Conservation (phyloP, 2,888 invertebrate genomes). For the Flabesymbios commensalis region DNA sequence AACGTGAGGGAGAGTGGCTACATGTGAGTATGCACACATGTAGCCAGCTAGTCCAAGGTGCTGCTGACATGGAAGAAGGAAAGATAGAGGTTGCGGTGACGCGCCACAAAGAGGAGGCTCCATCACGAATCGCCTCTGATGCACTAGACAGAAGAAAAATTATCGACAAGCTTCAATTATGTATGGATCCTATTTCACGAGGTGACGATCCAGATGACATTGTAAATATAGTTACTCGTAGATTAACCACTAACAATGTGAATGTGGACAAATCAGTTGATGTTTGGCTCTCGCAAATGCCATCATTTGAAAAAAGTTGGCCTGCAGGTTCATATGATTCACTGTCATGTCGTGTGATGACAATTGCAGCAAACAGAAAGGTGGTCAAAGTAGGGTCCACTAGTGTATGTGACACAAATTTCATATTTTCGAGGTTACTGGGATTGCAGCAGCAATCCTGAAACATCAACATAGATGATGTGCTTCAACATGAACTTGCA, state of each 20-base stretch:
- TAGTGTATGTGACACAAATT: conserved; percentile 5
- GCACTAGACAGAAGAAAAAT: too few species aligned
- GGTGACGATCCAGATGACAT: too few species aligned
- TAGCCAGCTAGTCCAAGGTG: too few species aligned
- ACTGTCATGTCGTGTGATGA: not conserved
- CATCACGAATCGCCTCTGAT: too few species aligned
- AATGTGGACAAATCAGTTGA: not conserved
- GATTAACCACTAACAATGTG: not conserved
- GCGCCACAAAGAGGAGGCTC: too few species aligned
- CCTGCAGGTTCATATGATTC: not conserved
- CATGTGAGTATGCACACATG: too few species aligned
- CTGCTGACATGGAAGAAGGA: too few species aligned
- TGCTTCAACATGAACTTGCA: conserved; percentile 27
- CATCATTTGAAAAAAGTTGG: not conserved
- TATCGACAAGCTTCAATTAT: too few species aligned
- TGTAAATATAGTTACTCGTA: not conserved
- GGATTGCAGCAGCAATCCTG: conserved; percentile 13
- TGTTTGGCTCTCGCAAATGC: not conserved
- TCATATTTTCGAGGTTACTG: conserved; percentile 16
- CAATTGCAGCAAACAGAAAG: not conserved
- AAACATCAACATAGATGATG: conserved; percentile 12
- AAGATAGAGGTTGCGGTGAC: too few species aligned
- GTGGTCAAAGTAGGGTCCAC: not conserved
- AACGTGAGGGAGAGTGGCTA: too few species aligned
- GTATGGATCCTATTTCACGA: too few species aligned